phyloP scores from a whole-genome alignment of 1,140 invertebrate species.

The Oppia nitens region DNA sequence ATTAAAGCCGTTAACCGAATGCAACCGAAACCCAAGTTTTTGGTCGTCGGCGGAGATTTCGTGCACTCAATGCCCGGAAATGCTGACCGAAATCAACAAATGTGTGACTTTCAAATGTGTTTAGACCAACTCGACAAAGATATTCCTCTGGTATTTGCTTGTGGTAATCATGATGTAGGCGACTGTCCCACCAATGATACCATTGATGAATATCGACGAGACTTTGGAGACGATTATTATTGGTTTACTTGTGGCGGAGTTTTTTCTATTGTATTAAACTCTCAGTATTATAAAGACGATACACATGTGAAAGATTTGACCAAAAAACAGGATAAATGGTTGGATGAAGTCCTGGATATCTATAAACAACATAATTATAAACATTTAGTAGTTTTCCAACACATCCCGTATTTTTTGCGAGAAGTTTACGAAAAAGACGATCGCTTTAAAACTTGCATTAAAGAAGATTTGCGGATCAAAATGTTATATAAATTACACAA shows the following conservation, averaged over 20 bases:
- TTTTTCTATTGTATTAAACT: conserved; percentile 36
- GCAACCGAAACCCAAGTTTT: too few species aligned
- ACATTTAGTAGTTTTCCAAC: conserved; percentile 36
- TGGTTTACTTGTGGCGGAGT: conserved; percentile 36
- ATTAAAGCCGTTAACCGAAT: too few species aligned
- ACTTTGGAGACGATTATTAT: conserved; percentile 39
- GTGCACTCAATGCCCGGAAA: too few species aligned
- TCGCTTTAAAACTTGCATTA: too few species aligned
- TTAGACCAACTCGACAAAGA: conserved; percentile 29
- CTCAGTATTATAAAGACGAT: conserved; percentile 31
- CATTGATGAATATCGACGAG: conserved; percentile 27
- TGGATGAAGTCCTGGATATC: conserved; percentile 20
- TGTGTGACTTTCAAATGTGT: too few species aligned
- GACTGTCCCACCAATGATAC: conserved; percentile 32
- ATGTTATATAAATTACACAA: conserved; percentile 30
- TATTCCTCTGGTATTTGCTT: conserved; percentile 37
- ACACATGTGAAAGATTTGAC: conserved; percentile 24
- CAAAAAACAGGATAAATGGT: conserved; percentile 31
- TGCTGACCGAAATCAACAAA: too few species aligned
- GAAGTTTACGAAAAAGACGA: conserved; percentile 27
- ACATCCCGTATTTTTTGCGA: conserved; percentile 37
- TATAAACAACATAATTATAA: conserved; percentile 14
- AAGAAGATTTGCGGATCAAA: too few species aligned
- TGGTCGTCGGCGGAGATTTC: too few species aligned
- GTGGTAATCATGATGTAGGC: conserved; percentile 41